Evolutionary conservation across 23 tunicate species (phyloP), one percentile per base, ranked within the genome.

Genomic region (Styela clava): DNA sequence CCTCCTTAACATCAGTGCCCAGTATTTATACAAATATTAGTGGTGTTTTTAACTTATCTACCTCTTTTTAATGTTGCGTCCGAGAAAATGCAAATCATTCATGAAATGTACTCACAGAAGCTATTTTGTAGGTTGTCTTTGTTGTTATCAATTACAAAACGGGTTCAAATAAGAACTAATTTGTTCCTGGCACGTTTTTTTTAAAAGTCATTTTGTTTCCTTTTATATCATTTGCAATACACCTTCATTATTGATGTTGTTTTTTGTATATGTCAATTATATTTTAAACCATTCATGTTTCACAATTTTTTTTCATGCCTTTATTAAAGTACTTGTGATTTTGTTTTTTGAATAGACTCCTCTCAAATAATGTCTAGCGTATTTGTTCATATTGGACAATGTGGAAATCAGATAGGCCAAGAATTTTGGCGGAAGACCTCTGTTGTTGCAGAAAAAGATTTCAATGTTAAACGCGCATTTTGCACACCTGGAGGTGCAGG

Each of bases 391-490:
- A 83, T 93, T 31, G 98, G 98, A 1, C 98, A 93, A 67, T 93
- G 98, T 84, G 98, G 98, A 2, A 44, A 88, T 30, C 98, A 93
- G 79, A 76, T 93, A 27, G 98, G 98, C 16, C 61, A 87, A 69
- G 87, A 88, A 69, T 81, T 78, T 70, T 93, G 98, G 98, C 16
- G n/a, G 33, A 82, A 83, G 70, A 79, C 52, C 3, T 32, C 82
- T 0, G 3, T 20, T 18, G 72, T 20, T 5, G 36, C 87, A 22
- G 51, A 36, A 36, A 52, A 79, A 5, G 81, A 81, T 62, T 21
- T 22, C 5, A 34, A 84, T 63, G 34, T 82, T 9, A 74, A 81
- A 34, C 85, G 74, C 21, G 72, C 71, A 16, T 34, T 80, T 16
- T 63, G 34, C 24, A 51, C 64, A 33, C 79, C 71, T 2, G 87